Conservation (phyloP, 2,113 vertebrate species). For the Uropsilus gracilis region DNA sequence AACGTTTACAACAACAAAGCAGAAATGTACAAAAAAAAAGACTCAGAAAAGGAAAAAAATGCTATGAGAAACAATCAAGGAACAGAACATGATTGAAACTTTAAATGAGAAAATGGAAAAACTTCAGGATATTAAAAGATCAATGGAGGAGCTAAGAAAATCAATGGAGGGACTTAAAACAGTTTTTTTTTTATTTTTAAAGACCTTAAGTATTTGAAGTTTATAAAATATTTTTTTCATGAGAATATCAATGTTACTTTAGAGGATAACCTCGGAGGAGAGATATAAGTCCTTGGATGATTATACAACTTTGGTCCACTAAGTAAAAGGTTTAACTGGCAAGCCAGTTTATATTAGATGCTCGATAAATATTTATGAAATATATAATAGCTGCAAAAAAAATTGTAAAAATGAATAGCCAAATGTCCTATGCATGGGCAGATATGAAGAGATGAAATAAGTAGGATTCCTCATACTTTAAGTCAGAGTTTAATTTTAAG, state of each 20-base stretch:
- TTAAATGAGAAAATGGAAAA: too few relatives aligned
- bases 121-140: too few relatives aligned
- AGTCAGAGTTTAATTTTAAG: not conserved
- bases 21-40: too few relatives aligned
- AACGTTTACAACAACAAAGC: too few relatives aligned
- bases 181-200: too few relatives aligned
- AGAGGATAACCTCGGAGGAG: not conserved
- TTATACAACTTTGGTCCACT: not conserved
- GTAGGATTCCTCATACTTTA: not conserved
- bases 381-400: not conserved
- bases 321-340: not conserved
- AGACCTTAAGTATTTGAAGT: not conserved
- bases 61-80: too few relatives aligned
- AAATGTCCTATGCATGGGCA: not conserved
- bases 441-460: not conserved
- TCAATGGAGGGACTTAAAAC: too few relatives aligned
- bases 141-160: too few relatives aligned
- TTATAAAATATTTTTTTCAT: not conserved
- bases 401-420: not conserved
- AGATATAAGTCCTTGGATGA: not conserved
- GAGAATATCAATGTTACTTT: not conserved
- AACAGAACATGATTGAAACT: too few relatives aligned
- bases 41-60: too few relatives aligned
- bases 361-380: not conserved
- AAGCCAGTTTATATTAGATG: not conserved